Evolutionary conservation across 2,888 invertebrate species (phyloP).

Genomic region (Drosophila neotestacea): DNA sequence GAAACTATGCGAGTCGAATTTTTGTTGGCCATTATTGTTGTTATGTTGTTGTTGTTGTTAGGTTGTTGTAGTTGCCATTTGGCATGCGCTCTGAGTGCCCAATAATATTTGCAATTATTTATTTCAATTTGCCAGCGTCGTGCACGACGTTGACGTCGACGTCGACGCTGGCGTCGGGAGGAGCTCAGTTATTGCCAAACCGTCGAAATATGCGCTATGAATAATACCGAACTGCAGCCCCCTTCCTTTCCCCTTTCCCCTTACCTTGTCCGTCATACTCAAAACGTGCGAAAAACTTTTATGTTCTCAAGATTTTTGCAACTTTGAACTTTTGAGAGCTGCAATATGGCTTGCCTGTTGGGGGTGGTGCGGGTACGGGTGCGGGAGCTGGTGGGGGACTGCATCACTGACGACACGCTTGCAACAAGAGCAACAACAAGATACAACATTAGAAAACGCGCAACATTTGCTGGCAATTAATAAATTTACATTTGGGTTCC

Average conservation of each 20-base stretch:
- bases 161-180: slow-evolving; percentile 26
- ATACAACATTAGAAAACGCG: slow-evolving; percentile 50
- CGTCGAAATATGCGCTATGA: slow-evolving; percentile 69
- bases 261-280: not conserved
- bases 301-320: slow-evolving; percentile 69
- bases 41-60: slow-evolving; percentile 11
- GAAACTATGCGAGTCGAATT: slow-evolving; percentile 70
- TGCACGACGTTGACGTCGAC: slow-evolving; percentile 31
- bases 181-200: slow-evolving; percentile 62
- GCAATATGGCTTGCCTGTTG: slow-evolving; percentile 25
- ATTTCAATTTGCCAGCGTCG: slow-evolving; percentile 62
- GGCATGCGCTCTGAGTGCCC: slow-evolving; percentile 76
- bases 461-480: slow-evolving; percentile 78
- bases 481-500: slow-evolving; percentile 46
- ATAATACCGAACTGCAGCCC: slow-evolving; percentile 47
- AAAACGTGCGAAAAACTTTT: slow-evolving; percentile 78
- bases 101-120: slow-evolving; percentile 80
- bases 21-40: slow-evolving; percentile 51
- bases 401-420: slow-evolving; percentile 43
- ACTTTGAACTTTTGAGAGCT: slow-evolving; percentile 72
- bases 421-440: slow-evolving; percentile 45
- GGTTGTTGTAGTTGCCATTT: slow-evolving; percentile 53
- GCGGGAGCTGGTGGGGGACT: not conserved
- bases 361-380: not conserved
- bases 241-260: not conserved